phyloP scores from a whole-genome alignment of 2,113 vertebrate species.

The Cyanistes caeruleus region DNA sequence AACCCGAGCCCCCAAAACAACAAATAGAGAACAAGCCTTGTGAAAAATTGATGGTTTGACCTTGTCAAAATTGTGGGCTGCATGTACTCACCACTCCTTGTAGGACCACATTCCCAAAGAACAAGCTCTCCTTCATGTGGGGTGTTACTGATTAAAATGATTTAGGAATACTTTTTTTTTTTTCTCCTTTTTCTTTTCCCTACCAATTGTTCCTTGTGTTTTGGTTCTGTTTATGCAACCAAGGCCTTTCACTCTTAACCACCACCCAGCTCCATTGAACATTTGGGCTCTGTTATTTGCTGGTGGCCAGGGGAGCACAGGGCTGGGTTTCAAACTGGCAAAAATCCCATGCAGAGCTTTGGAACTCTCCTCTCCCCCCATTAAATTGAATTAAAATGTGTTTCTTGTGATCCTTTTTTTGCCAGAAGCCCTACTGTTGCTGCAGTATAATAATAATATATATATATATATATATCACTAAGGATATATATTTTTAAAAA shows the following conservation, averaged over 20 bases:
- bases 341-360: neutral
- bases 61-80: neutral
- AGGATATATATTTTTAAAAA: neutral
- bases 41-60: neutral
- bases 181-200: neutral
- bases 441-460: neutral
- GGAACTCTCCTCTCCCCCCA: neutral
- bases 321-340: slow-evolving; percentile 2
- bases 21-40: neutral
- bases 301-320: neutral
- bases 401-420: neutral
- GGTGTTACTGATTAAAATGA: slow-evolving; percentile 39
- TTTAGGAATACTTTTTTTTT: neutral
- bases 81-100: neutral
- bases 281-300: neutral
- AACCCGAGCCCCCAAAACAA: neutral
- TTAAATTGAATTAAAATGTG: neutral
- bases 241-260: slow-evolving; percentile 38
- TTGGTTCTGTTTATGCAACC: slow-evolving; percentile 68
- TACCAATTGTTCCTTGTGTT: slow-evolving; percentile 52
- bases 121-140: neutral
- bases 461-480: neutral
- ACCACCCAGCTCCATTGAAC: slow-evolving; percentile 40
- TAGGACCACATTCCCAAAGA: neutral
- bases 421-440: neutral